Base-by-base conservation (phyloP, 2,888 invertebrate genomes). In the Nudaria mundana region DNA sequence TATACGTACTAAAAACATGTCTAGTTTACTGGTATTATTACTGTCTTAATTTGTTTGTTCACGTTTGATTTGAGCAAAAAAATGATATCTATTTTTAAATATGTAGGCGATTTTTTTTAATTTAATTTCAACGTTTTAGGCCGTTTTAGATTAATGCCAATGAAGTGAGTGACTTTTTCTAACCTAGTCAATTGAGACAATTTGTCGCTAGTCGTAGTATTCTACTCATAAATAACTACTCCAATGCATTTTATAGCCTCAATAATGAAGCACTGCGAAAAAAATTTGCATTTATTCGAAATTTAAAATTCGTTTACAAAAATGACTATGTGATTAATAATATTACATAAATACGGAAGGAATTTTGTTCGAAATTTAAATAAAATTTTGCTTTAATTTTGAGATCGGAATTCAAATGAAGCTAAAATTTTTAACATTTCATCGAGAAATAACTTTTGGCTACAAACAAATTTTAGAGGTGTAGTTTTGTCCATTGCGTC, bases 161-260 rank as follows among this genome's bases (percentile, higher is more conserved):
- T 3, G 20, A 8, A 31, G 30, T 23, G 38, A 22, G 23, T 51
- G 41, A 33, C 46, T 48, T 56, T 42, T 59, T 63, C 61, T 81
- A 76, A 80, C 76, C 76, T 81, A 81, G 81, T 81, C 81, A 77
- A 56, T 47, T 58, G 53, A 63, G 59, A 56, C 57, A 52, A 34
- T 54, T 35, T 48, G 58, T 69, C 64, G 64, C 71, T 75, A 76
- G 70, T 74, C 62, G 63, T 67, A 67, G 61, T 44, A 54, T 56
- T 30, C 23, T 15, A 8, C 2, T 26, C 2, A 1, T 63, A 42
- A 62, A 56, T 38, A 53, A 51, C 44, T 65, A 61, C 58, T 61
- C 47, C 52, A 58, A 61, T 76, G 78, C 80, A 80, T 79, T 80
- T 78, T 65, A 67, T 68, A 71, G 73, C 72, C 52, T 43, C 54